Base-by-base conservation (phyloP, 1,140 invertebrate genomes). In the Magallana angulata region DNA sequence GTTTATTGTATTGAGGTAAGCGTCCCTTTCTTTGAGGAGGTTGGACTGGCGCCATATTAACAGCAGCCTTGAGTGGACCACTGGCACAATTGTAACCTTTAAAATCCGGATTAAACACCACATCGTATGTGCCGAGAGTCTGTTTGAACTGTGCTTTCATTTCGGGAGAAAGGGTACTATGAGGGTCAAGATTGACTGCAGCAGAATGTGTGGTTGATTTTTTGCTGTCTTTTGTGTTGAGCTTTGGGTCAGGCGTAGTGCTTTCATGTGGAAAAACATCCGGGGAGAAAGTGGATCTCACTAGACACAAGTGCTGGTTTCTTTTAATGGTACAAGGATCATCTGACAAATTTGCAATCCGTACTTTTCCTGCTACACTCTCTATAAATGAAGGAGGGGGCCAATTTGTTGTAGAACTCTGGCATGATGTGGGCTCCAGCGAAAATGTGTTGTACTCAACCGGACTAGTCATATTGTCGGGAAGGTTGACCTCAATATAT, bases 11-110 rank as follows among this genome's bases (percentile, higher is more conserved):
- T 85, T 89, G 89, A 16, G 89, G 89, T 36, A 92, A 12, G 56
- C 91, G 84, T 6, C 88, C 89, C 58, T 90, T 90, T 1, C 87
- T 81, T 82, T 91, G 88, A 36, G 88, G 88, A 16, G 89, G 90
- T 85, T 87, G 88, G 11, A 85, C 87, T 57, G 90, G 90, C n/a
- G 89, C 90, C 90, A 92, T 91, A 82, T 90, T 90, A 9, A 92
- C 87, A 18, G 87, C 57, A 11, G 86, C 85, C 71, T 91, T 57
- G 36, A 90, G 89, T 24, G 87, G 71, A n/a, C 90, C 86, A 30
- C 36, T 16, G n/a, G 87, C 82, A 58, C 89, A 87, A 85, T 91
- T 90, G 76, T 90, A 92, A 11, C 88, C 89, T 5, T 82, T 64
- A n/a, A 87, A 58, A 16, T 89, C 30, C 6, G 60, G 84, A 58